Evolutionary conservation across 2,888 invertebrate species (phyloP).

Genomic region (Tipula helvola): DNA sequence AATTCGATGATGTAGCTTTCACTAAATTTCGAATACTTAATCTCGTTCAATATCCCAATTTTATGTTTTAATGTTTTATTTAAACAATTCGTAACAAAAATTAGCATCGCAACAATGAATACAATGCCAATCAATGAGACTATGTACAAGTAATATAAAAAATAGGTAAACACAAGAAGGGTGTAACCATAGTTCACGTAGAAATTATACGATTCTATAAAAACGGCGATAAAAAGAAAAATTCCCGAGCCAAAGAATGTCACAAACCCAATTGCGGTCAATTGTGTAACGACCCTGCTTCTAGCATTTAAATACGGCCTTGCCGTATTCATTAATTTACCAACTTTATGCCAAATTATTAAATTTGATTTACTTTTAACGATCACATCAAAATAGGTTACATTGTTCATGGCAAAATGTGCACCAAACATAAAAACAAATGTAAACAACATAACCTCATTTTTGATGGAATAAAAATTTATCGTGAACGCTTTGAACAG

Average conservation of each 20-base stretch:
- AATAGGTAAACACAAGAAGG: background rate
- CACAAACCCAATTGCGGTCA: background rate
- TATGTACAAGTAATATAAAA: background rate
- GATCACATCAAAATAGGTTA: background rate
- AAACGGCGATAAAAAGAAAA: background rate
- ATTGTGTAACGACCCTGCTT: background rate
- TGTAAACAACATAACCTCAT: background rate
- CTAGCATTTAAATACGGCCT: background rate
- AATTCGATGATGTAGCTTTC: background rate
- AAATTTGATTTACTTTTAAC: background rate
- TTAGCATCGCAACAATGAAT: background rate
- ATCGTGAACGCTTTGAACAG: background rate
- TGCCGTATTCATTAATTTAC: background rate
- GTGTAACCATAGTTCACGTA: background rate
- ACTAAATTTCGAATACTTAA: background rate
- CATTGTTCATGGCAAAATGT: background rate
- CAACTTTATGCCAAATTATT: background rate
- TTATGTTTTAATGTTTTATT: background rate
- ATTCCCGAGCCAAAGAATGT: background rate
- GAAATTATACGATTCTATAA: background rate
- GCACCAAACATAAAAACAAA: background rate
- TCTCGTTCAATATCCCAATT: background rate
- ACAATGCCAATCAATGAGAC: background rate
- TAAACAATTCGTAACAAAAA: background rate
- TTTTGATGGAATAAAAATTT: background rate